A percentile compares a stretch with the other conserved stretches of the same genome.
Evolutionary conservation across 2,888 invertebrate species (phyloP).

Genomic region (Erpobdella octoculata): DNA sequence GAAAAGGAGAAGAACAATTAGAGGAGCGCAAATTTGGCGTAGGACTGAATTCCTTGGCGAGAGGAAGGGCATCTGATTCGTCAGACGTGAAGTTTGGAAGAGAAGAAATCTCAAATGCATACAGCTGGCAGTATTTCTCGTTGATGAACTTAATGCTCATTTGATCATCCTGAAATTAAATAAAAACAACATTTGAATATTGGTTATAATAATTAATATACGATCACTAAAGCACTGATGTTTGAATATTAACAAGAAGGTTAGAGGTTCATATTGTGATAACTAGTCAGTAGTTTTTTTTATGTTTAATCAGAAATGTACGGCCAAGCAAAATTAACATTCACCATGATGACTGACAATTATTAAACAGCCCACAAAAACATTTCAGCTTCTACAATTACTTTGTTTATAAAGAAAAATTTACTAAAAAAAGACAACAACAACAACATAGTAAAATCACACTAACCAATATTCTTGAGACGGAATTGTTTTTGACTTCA

Average conservation of each 20-base stretch:
- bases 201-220: neutral
- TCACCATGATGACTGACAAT: too few species aligned
- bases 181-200: neutral
- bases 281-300: too few species aligned
- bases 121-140: neutral
- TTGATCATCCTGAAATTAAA: too few species aligned
- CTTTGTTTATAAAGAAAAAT: neutral
- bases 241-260: too few species aligned
- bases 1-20: slow-evolving; percentile 3
- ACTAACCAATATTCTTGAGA: neutral
- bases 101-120: neutral
- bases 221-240: too few species aligned
- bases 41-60: neutral
- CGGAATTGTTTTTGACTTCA: neutral
- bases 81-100: neutral
- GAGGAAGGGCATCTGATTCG: neutral
- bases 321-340: too few species aligned
- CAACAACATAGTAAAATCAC: neutral
- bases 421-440: neutral
- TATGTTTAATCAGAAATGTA: too few species aligned
- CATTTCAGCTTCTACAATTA: too few species aligned
- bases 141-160: neutral
- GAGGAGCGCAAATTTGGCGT: neutral
- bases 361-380: too few species aligned
- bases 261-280: too few species aligned